A percentile compares a stretch with the other conserved stretches of the same genome.
Conservation (phyloP, 1,140 invertebrate genomes). For the Eubasilissa regina region DNA sequence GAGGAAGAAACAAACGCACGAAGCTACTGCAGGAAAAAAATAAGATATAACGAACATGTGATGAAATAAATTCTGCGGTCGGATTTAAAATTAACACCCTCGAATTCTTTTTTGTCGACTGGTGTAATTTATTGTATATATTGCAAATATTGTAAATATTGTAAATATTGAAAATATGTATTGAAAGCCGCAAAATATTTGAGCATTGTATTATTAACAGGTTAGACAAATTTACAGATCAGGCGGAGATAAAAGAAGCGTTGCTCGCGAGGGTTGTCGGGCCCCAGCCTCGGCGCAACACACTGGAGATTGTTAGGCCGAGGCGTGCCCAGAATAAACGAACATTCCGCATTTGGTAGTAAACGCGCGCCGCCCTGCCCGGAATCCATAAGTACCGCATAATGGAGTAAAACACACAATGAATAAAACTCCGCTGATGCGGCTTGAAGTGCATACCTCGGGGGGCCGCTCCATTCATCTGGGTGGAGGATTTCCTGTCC, state of each 20-base stretch:
- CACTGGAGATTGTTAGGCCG: constrained; percentile 51
- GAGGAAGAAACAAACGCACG: no score
- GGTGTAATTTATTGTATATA: no score
- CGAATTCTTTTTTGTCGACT: no score
- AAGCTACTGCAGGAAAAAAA: no score
- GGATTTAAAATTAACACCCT: no score
- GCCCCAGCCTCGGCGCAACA: constrained; percentile 42
- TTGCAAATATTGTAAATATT: no score
- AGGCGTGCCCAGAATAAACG: constrained; percentile 53
- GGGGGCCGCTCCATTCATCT: background rate
- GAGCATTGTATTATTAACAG: constrained; percentile 6
- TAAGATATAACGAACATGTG: no score
- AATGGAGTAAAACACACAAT: constrained; percentile 36
- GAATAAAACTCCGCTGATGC: constrained; percentile 53
- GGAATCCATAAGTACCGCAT: constrained; percentile 51
- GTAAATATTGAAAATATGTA: no score
- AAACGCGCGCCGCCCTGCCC: constrained; percentile 50
- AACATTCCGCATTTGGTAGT: constrained; percentile 56
- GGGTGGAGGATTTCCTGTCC: background rate
- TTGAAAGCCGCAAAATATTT: no score
- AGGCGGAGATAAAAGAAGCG: constrained; percentile 15
- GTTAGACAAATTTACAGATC: constrained; percentile 27
- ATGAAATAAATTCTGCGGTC: no score
- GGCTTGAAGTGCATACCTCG: constrained; percentile 24
- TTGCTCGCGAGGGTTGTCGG: background rate